These are phyloP conservation scores for Physella acuta DNA, from an alignment of 1,140 invertebrate species.

Conservation along the genomic window DNA sequence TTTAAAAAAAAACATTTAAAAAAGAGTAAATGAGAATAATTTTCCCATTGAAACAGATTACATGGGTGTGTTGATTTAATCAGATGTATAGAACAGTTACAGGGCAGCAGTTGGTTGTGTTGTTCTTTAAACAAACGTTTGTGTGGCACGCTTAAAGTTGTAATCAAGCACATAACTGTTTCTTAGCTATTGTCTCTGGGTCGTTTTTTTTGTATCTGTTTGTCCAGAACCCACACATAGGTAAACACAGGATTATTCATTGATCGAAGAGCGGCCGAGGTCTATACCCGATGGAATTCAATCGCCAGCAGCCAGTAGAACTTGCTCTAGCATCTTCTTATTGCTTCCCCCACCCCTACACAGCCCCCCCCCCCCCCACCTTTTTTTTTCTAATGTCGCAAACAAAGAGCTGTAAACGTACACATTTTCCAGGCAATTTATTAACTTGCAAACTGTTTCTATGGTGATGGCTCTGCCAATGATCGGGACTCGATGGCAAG, in stretches of 20 bases:
- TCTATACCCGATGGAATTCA: constrained; percentile 1
- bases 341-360: neutral
- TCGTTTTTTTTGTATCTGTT: neutral
- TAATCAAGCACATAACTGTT: too few relatives aligned
- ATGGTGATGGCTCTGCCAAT: constrained; percentile 7
- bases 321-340: neutral
- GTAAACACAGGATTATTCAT: neutral
- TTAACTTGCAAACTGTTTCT: constrained; percentile 12
- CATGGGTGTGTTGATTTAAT: too few relatives aligned
- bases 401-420: constrained; percentile 10
- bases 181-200: too few relatives aligned
- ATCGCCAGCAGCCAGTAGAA: neutral
- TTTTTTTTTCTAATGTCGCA: neutral
- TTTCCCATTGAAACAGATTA: too few relatives aligned
- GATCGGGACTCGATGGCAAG: neutral
- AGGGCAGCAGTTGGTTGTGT: too few relatives aligned
- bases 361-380: neutral
- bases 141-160: too few relatives aligned
- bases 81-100: too few relatives aligned
- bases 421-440: constrained; percentile 2
- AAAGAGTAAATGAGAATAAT: too few relatives aligned
- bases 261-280: neutral
- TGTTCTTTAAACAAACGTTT: too few relatives aligned
- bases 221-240: neutral
- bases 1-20: too few relatives aligned